A percentile compares a stretch with the other conserved stretches of the same genome.
Evolutionary conservation across 2,888 invertebrate species (phyloP).

Genomic region (Dryobotodes eremita): DNA sequence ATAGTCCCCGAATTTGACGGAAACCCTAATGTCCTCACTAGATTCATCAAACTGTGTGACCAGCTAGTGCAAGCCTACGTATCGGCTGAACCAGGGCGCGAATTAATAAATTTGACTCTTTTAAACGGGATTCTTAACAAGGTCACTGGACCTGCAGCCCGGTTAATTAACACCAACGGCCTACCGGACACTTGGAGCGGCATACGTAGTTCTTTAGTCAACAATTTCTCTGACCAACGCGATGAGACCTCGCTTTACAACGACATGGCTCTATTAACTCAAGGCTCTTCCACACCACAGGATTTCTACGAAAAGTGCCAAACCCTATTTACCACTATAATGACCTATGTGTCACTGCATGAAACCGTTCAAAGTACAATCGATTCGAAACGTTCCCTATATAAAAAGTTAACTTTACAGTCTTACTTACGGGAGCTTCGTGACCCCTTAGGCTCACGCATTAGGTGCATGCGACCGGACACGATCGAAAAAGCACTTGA

Average conservation of each 20-base stretch:
- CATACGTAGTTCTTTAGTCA: slow-evolving; percentile 57
- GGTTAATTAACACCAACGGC: slow-evolving; percentile 61
- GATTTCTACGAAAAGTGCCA: slow-evolving; percentile 14
- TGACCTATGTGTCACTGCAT: slow-evolving; percentile 26
- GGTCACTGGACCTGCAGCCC: slow-evolving; percentile 59
- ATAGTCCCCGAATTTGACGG: neutral
- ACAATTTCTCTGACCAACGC: slow-evolving; percentile 62
- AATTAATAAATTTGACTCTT: slow-evolving; percentile 34
- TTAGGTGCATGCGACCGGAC: slow-evolving; percentile 63
- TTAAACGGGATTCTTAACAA: slow-evolving; percentile 42
- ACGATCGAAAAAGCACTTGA: slow-evolving; percentile 9
- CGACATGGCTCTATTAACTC: slow-evolving; percentile 50
- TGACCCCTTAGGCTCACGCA: slow-evolving; percentile 43
- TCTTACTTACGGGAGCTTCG: slow-evolving; percentile 9
- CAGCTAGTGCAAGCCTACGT: slow-evolving; percentile 36
- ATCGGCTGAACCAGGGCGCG: slow-evolving; percentile 6
- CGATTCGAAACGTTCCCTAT: slow-evolving; percentile 44
- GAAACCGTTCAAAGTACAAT: slow-evolving; percentile 51
- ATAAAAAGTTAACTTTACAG: slow-evolving; percentile 34
- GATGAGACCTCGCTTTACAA: slow-evolving; percentile 45
- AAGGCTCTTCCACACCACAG: slow-evolving; percentile 45
- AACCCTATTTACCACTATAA: slow-evolving; percentile 9
- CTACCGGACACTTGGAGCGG: slow-evolving; percentile 31
- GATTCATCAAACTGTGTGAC: slow-evolving; percentile 66
- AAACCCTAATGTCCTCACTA: neutral